Evolutionary conservation across 2,113 vertebrate genomes (phyloP).

Genomic region (Sinocyclocheilus anophthalmus): DNA sequence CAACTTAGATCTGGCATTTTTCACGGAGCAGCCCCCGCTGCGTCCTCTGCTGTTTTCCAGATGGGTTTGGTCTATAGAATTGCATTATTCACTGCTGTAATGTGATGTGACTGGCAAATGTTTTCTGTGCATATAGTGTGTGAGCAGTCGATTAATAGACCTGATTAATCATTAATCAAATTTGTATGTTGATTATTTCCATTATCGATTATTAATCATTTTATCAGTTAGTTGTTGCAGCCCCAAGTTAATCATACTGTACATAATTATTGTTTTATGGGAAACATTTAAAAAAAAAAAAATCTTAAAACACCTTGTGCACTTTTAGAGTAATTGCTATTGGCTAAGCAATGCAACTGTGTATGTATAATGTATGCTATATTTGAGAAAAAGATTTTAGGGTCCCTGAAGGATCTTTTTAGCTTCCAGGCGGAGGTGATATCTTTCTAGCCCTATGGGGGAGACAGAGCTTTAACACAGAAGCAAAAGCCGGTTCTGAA

Average conservation of each 20-base stretch:
- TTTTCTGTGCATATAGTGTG: neutral
- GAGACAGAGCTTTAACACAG: constrained; percentile 45
- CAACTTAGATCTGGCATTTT: neutral
- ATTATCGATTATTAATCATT: neutral
- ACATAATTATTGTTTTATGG: neutral
- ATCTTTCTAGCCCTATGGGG: constrained; percentile 9
- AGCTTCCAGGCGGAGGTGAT: neutral
- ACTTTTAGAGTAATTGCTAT: neutral
- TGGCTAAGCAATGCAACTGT: too few relatives aligned
- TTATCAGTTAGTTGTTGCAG: neutral
- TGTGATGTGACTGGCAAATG: neutral
- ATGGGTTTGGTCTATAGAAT: neutral
- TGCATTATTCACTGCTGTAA: neutral
- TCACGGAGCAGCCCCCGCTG: neutral
- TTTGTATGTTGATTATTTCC: neutral
- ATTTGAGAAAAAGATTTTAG: neutral
- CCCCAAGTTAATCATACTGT: neutral
- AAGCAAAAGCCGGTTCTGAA: neutral
- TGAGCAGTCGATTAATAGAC: neutral
- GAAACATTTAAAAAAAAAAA: neutral
- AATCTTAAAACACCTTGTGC: neutral
- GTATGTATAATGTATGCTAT: neutral
- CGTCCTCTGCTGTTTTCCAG: neutral
- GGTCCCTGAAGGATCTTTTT: neutral
- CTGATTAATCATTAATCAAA: neutral